Conservation (phyloP, 2,113 vertebrate species). For the Gobiocypris rarus region DNA sequence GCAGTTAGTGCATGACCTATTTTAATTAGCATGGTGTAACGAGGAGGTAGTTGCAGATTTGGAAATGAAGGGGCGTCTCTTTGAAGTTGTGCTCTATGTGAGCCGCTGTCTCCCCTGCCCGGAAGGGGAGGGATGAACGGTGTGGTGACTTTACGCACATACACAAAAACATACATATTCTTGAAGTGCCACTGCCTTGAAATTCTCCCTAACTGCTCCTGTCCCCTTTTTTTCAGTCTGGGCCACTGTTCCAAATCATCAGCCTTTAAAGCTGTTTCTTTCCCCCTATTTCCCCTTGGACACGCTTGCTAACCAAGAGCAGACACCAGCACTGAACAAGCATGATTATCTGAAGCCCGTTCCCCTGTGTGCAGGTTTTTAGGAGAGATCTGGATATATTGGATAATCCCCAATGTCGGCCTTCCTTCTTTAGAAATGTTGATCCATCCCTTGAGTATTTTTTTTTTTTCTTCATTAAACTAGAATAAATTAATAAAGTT, state of each 20-base stretch:
- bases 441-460: background rate
- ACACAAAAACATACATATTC: slow-evolving; percentile 50
- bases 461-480: slow-evolving; percentile 1
- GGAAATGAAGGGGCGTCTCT: slow-evolving; percentile 74
- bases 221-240: slow-evolving; percentile 62
- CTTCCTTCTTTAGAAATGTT: slow-evolving; percentile 1
- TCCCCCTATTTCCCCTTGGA: slow-evolving; percentile 65
- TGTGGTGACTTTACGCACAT: slow-evolving; percentile 53
- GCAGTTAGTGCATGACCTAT: slow-evolving; percentile 19
- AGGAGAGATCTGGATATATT: slow-evolving; percentile 66
- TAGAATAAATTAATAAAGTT: background rate
- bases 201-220: slow-evolving; percentile 68
- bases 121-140: slow-evolving; percentile 59
- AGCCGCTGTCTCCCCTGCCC: slow-evolving; percentile 60
- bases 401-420: slow-evolving; percentile 63
- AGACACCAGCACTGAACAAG: slow-evolving; percentile 74
- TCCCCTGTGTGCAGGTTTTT: slow-evolving; percentile 67
- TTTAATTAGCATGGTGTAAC: slow-evolving; percentile 70
- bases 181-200: slow-evolving; percentile 72
- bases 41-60: slow-evolving; percentile 70
- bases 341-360: slow-evolving; percentile 72
- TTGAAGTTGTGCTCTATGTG: slow-evolving; percentile 75
- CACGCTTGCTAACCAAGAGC: slow-evolving; percentile 74
- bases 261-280: slow-evolving; percentile 66
- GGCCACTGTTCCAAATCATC: slow-evolving; percentile 72